Conservation (phyloP, 2,113 vertebrate species). For the Apodemus speciosus region DNA sequence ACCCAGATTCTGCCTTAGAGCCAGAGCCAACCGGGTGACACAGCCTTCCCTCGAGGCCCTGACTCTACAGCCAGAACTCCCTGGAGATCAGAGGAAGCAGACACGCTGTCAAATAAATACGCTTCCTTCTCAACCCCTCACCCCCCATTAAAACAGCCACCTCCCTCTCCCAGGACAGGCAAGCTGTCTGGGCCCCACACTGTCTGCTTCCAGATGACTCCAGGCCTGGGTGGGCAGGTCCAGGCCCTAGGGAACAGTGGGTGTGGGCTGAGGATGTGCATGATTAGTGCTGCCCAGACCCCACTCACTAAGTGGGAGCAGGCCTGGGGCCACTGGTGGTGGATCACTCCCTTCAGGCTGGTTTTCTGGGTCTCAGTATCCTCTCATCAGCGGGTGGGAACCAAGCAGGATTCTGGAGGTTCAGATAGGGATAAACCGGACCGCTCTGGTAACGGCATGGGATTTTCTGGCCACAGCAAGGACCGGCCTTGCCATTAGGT, state of each 20-base stretch:
- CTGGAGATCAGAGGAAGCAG: conserved; percentile 56
- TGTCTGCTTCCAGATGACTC: conserved; percentile 31
- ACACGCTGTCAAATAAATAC: not conserved
- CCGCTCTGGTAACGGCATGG: not conserved
- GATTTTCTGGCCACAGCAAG: not conserved
- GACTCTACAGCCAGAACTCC: conserved; percentile 36
- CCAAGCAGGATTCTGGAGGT: not conserved
- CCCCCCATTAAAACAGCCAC: not conserved
- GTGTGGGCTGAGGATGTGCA: not conserved
- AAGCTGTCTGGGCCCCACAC: conserved; percentile 3
- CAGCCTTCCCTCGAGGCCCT: not conserved
- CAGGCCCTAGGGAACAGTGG: not conserved
- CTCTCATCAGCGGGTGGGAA: not conserved
- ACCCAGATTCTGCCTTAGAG: conserved; percentile 14
- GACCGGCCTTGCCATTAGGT: not conserved
- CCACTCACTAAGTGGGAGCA: not conserved
- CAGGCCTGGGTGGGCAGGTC: conserved; percentile 22
- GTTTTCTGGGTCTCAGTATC: not conserved
- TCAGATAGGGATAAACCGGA: not conserved
- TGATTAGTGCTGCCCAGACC: not conserved
- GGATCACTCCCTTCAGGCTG: not conserved
- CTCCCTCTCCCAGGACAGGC: not conserved
- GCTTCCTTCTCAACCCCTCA: not conserved
- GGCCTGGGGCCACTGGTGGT: not conserved
- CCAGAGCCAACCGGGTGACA: conserved; percentile 34